Percentiles rank a stretch among this genome's conserved stretches.
phyloP scores from a whole-genome alignment of 2,797 vertebrate species.

The Pitangus sulphuratus region DNA sequence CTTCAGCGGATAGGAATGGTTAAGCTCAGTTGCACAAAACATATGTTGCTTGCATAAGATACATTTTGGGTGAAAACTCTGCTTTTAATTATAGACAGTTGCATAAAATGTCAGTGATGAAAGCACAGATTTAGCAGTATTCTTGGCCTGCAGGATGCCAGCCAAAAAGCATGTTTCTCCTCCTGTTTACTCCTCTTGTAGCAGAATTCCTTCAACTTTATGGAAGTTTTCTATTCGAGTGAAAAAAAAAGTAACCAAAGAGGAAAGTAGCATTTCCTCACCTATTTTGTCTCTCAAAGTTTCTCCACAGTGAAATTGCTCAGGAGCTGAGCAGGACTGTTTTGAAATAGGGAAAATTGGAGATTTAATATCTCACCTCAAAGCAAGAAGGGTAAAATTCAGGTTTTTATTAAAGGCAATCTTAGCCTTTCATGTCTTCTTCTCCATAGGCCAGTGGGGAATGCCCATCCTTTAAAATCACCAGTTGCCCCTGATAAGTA shows the following conservation, averaged over 20 bases:
- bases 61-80: constrained; percentile 25
- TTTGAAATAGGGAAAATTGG: background rate
- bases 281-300: background rate
- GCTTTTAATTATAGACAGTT: constrained; percentile 42
- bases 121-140: constrained; percentile 30
- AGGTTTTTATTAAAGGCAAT: background rate
- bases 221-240: background rate
- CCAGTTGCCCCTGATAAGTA: constrained; percentile 15
- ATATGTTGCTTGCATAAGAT: constrained; percentile 56
- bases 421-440: background rate
- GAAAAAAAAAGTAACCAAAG: background rate
- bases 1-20: constrained; percentile 12
- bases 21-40: constrained; percentile 36
- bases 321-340: background rate
- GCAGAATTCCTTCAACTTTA: constrained; percentile 10
- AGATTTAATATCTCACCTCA: background rate
- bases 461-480: background rate
- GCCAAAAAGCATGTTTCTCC: constrained; percentile 40
- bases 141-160: constrained; percentile 19
- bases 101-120: constrained; percentile 60
- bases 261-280: background rate
- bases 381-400: background rate
- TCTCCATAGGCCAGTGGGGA: background rate
- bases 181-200: constrained; percentile 36
- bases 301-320: background rate